Conservation (phyloP, 2,797 vertebrate species). For the Percopsis omiscomaycus region DNA sequence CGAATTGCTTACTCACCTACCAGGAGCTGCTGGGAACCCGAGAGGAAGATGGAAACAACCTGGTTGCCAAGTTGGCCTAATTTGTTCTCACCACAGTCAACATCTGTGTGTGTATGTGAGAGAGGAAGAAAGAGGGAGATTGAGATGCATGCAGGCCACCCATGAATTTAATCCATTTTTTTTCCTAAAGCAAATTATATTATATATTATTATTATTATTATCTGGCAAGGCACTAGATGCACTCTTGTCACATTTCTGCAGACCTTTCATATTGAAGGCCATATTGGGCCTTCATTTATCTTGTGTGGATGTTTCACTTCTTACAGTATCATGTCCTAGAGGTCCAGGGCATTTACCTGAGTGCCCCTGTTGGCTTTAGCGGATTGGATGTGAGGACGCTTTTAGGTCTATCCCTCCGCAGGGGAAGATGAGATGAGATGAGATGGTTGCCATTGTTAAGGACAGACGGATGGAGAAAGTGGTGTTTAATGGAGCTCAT, state of each 20-base stretch:
- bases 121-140: slow-evolving; percentile 6
- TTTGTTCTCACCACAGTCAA: slow-evolving; percentile 55
- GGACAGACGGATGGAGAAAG: slow-evolving; percentile 21
- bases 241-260: not conserved
- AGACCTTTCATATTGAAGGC: slow-evolving; percentile 11
- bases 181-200: slow-evolving; percentile 31
- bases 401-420: slow-evolving; percentile 44
- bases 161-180: slow-evolving; percentile 32
- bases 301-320: not conserved
- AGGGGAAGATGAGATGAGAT: slow-evolving; percentile 32
- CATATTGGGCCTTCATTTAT: slow-evolving; percentile 1
- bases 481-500: slow-evolving; percentile 55
- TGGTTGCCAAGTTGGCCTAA: slow-evolving; percentile 53
- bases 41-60: slow-evolving; percentile 48
- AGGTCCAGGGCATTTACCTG: too few species aligned
- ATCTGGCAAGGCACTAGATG: not conserved
- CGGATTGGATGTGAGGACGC: slow-evolving; percentile 36
- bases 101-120: slow-evolving; percentile 35
- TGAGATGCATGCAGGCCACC: slow-evolving; percentile 39
- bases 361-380: slow-evolving; percentile 7
- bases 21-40: slow-evolving; percentile 62
- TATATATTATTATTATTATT: too few species aligned
- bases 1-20: slow-evolving; percentile 49
- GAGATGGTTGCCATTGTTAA: slow-evolving; percentile 25
- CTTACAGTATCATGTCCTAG: not conserved